Evolutionary conservation across 2,113 vertebrate genomes (phyloP).

Genomic region (Desmodus rotundus): DNA sequence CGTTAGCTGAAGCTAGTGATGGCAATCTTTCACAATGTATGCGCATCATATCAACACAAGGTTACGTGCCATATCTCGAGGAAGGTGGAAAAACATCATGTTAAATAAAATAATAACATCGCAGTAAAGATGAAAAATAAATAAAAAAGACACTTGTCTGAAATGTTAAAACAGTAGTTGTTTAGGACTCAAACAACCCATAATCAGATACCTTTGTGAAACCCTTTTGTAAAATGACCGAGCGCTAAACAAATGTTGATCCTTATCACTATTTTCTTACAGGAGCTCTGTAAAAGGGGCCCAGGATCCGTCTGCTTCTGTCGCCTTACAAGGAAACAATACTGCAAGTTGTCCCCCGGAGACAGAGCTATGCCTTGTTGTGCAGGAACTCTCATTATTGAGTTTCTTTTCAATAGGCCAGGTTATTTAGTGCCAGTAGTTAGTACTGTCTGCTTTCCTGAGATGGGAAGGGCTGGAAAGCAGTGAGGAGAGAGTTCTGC

Average conservation of each 20-base stretch:
- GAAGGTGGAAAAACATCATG: not conserved
- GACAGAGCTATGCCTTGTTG: not conserved
- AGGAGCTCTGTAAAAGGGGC: not conserved
- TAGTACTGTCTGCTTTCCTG: not conserved
- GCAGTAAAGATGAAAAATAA: not conserved
- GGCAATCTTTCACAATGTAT: not conserved
- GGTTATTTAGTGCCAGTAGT: not conserved
- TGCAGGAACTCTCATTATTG: not conserved
- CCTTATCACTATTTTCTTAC: not conserved
- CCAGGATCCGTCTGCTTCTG: not conserved
- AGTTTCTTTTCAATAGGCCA: not conserved
- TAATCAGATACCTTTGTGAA: not conserved
- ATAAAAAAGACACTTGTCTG: not conserved
- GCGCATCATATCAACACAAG: not conserved
- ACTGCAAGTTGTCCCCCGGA: not conserved
- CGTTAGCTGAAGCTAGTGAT: not conserved
- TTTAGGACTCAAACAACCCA: not conserved
- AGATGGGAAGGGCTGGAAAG: not conserved
- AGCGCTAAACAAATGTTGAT: not conserved
- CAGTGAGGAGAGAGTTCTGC: not conserved
- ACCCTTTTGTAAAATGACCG: not conserved
- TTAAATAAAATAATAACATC: not conserved
- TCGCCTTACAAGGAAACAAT: not conserved
- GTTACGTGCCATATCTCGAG: not conserved
- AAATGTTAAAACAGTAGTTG: not conserved